Conservation (phyloP, 2,888 invertebrate genomes). For the Thera britannica region DNA sequence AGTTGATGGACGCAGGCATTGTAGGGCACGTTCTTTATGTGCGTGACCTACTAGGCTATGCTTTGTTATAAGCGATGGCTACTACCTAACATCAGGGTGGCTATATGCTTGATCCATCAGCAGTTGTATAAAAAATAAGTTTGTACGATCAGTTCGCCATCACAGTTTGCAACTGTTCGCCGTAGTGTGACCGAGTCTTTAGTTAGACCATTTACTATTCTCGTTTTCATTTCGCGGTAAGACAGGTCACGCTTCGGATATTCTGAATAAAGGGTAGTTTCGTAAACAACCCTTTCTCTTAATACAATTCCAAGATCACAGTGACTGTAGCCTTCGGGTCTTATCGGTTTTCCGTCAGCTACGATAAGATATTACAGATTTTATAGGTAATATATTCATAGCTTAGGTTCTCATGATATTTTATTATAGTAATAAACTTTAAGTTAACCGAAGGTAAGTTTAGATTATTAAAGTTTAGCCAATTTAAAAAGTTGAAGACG, state of each 20-base stretch:
- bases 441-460: background rate
- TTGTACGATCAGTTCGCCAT: no score
- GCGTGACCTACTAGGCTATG: no score
- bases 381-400: slow-evolving; percentile 18
- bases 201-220: background rate
- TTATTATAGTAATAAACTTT: slow-evolving; percentile 5
- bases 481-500: background rate
- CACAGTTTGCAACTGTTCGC: no score
- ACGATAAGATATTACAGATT: slow-evolving; percentile 18
- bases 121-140: no score
- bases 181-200: no score
- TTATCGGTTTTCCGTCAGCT: slow-evolving; percentile 17
- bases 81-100: no score
- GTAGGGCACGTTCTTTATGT: no score
- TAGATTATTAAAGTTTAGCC: background rate
- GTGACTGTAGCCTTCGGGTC: slow-evolving; percentile 4
- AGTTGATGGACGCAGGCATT: no score
- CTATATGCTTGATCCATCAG: no score
- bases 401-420: slow-evolving; percentile 6
- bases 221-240: background rate
- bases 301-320: slow-evolving; percentile 26
- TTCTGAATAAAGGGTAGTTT: background rate
- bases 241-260: background rate
- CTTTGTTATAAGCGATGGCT: no score
- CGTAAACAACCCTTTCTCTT: background rate